phyloP scores from a whole-genome alignment of 2,797 vertebrate species.

The Poeciliopsis paucimaculata region DNA sequence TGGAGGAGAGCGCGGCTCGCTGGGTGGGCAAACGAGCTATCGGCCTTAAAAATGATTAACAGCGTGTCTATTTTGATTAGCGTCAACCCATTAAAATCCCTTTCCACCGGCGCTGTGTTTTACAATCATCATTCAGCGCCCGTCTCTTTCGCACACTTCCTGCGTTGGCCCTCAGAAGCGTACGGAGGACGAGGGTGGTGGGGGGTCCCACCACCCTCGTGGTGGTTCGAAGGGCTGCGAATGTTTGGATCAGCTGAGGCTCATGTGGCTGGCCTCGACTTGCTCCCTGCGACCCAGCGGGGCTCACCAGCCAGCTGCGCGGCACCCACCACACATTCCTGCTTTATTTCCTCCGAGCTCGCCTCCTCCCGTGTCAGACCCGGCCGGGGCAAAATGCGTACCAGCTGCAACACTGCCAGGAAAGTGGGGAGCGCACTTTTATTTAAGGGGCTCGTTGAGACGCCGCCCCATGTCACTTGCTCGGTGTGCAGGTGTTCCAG shows the following conservation, averaged over 20 bases:
- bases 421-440: constrained; percentile 58
- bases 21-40: constrained; percentile 56
- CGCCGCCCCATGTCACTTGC: constrained; percentile 32
- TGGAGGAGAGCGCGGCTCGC: constrained; percentile 39
- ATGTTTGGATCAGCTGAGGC: constrained; percentile 81
- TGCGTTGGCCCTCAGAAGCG: constrained; percentile 15
- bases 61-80: constrained; percentile 55
- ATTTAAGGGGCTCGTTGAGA: constrained; percentile 44
- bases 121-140: constrained; percentile 24
- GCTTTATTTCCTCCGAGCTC: constrained; percentile 74
- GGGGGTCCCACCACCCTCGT: constrained; percentile 27
- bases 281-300: constrained; percentile 74
- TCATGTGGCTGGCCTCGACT: constrained; percentile 79
- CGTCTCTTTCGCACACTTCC: constrained; percentile 17
- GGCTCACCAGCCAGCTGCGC: constrained; percentile 77
- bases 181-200: constrained; percentile 3
- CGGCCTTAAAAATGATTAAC: constrained; percentile 62
- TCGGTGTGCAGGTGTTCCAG: constrained; percentile 19
- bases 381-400: constrained; percentile 66
- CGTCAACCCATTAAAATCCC: constrained; percentile 36
- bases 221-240: constrained; percentile 35
- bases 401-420: constrained; percentile 70
- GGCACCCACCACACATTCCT: constrained; percentile 81
- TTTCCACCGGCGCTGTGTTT: constrained; percentile 22
- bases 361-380: constrained; percentile 49